These are phyloP conservation scores for Anastrepha ludens DNA, from an alignment of 1,140 invertebrate genomes.

Conservation along the genomic window DNA sequence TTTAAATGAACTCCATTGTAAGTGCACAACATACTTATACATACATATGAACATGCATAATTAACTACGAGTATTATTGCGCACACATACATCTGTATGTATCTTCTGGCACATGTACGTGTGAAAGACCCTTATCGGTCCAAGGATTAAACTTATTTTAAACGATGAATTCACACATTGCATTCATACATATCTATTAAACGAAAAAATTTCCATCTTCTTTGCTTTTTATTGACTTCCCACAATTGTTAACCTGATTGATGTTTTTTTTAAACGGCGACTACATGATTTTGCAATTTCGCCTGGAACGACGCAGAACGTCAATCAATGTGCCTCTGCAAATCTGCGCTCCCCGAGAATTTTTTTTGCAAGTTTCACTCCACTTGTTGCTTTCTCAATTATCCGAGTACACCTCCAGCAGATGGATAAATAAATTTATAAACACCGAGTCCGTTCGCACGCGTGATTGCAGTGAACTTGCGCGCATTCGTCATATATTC, in stretches of 20 bases:
- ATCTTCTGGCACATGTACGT: background rate
- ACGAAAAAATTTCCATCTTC: background rate
- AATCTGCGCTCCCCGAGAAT: background rate
- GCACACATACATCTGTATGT: too few species aligned
- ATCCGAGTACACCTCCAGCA: slow-evolving; percentile 2
- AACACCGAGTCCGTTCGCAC: background rate
- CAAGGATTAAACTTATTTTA: background rate
- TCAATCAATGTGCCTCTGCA: slow-evolving; percentile 5
- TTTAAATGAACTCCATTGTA: too few species aligned
- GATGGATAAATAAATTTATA: slow-evolving; percentile 22
- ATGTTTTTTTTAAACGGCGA: slow-evolving; percentile 44
- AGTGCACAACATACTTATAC: too few species aligned
- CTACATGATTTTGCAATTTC: slow-evolving; percentile 46
- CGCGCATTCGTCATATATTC: background rate
- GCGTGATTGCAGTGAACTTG: background rate
- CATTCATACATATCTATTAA: background rate
- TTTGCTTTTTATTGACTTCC: slow-evolving; percentile 5
- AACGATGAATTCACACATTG: slow-evolving; percentile 4
- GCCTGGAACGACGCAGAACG: slow-evolving; percentile 8
- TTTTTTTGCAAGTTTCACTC: background rate
- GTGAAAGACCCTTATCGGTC: background rate
- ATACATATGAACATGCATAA: too few species aligned
- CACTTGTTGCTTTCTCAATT: slow-evolving; percentile 29
- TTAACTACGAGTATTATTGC: too few species aligned
- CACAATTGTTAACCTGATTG: slow-evolving; percentile 41